phyloP scores from a whole-genome alignment of 2,797 vertebrate genomes.

The Dipus sagitta region DNA sequence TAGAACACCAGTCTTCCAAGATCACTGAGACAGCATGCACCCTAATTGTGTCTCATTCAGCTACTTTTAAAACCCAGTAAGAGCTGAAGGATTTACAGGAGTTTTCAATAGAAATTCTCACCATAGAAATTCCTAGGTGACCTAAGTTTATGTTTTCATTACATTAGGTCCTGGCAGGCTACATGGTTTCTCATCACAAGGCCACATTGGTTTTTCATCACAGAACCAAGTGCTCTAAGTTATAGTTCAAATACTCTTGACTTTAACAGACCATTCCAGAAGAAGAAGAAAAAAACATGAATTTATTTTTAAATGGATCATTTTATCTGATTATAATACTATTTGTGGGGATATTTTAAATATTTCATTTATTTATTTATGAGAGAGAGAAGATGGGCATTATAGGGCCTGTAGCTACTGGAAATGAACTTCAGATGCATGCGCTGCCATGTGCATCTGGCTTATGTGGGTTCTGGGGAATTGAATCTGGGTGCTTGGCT shows the following conservation, averaged over 20 bases:
- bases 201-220: constrained; percentile 38
- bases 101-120: constrained; percentile 45
- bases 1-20: constrained; percentile 50
- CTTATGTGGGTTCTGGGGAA: no score
- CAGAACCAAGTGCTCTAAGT: constrained; percentile 1
- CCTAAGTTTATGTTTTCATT: constrained; percentile 31
- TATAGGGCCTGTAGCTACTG: no score
- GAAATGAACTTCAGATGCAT: no score
- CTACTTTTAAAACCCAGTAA: constrained; percentile 65
- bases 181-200: neutral
- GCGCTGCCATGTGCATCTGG: no score
- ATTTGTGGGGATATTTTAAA: neutral
- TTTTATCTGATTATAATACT: constrained; percentile 53
- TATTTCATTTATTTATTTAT: no score
- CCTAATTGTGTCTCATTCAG: constrained; percentile 38
- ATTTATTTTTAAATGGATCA: constrained; percentile 36
- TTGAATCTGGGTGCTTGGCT: no score
- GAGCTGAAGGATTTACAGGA: constrained; percentile 49
- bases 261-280: constrained; percentile 8
- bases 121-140: constrained; percentile 19
- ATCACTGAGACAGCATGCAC: constrained; percentile 3
- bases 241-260: constrained; percentile 34
- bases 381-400: no score
- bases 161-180: constrained; percentile 44
- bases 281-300: constrained; percentile 25